A percentile compares a stretch with the other conserved stretches of the same genome.
phyloP scores from a whole-genome alignment of 2,113 vertebrate genomes.

The Procavia capensis region DNA sequence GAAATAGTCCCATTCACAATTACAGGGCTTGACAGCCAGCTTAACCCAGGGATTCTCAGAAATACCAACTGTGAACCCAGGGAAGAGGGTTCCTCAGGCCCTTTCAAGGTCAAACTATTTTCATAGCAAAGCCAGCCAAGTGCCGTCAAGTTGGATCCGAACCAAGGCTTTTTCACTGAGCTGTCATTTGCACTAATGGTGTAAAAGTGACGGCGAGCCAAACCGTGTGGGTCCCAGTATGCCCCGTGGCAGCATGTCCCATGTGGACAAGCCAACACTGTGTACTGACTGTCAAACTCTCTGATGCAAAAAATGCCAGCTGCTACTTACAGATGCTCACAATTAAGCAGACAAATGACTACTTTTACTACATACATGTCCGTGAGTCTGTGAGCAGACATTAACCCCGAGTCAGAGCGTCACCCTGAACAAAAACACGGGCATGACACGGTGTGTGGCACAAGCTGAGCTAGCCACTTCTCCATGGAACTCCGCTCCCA shows the following conservation, averaged over 20 bases:
- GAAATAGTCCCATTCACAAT: not conserved
- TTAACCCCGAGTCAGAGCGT: rapidly evolving
- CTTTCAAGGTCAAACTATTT: not conserved
- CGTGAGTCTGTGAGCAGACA: rapidly evolving
- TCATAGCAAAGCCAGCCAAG: no score
- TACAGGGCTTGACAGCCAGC: not conserved
- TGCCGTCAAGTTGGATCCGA: no score
- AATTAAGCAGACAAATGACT: not conserved
- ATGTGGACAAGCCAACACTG: rapidly evolving
- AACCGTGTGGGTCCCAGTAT: not conserved
- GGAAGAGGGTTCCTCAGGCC: no score
- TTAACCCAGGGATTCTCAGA: not conserved
- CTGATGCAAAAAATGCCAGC: not conserved
- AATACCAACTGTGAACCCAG: not conserved
- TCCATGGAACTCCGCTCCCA: no score
- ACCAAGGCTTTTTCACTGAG: not conserved
- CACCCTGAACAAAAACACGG: no score
- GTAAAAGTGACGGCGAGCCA: not conserved
- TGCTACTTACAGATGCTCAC: not conserved
- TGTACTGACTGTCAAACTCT: rapidly evolving
- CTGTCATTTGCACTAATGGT: no score
- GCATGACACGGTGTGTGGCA: not conserved
- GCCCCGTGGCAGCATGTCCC: rapidly evolving
- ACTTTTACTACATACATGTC: not conserved
- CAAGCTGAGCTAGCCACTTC: no score